A percentile compares a stretch with the other conserved stretches of the same genome.
Evolutionary conservation across 2,888 invertebrate species (phyloP).

Genomic region (Meiosimyza platycephala): DNA sequence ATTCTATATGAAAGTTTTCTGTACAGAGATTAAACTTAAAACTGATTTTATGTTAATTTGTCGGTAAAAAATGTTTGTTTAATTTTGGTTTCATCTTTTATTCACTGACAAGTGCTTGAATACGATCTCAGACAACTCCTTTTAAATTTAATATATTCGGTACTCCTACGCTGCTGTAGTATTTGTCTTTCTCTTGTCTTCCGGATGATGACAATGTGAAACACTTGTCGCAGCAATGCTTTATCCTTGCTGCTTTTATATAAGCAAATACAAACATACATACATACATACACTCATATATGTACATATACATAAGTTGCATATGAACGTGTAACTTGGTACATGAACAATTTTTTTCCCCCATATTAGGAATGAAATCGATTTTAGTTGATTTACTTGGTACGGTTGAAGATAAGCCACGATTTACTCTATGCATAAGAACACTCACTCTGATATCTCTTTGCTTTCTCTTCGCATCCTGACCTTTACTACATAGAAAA

Average conservation of each 20-base stretch:
- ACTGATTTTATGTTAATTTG: too few species aligned
- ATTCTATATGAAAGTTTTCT: not conserved
- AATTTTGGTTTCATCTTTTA: too few species aligned
- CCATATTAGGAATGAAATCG: slow-evolving; percentile 23
- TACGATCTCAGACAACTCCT: not conserved
- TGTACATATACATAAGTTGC: not conserved
- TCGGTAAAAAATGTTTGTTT: too few species aligned
- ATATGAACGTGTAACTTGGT: not conserved
- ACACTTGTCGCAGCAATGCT: slow-evolving; percentile 30
- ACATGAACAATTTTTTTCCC: slow-evolving; percentile 8
- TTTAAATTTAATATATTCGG: slow-evolving; percentile 37
- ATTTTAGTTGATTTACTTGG: slow-evolving; percentile 54
- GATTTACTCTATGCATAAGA: slow-evolving; percentile 54
- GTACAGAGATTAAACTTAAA: too few species aligned
- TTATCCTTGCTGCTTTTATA: not conserved
- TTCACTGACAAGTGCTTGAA: too few species aligned
- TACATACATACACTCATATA: not conserved
- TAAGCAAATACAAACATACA: not conserved
- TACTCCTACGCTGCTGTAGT: slow-evolving; percentile 23
- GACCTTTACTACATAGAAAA: not conserved
- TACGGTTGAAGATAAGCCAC: slow-evolving; percentile 66
- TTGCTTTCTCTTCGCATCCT: not conserved
- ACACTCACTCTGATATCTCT: not conserved
- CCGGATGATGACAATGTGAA: slow-evolving; percentile 26
- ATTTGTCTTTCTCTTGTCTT: slow-evolving; percentile 29